These are phyloP conservation scores for Berghia stephanieae DNA, from an alignment of 1,140 invertebrate species.

Conservation along the genomic window DNA sequence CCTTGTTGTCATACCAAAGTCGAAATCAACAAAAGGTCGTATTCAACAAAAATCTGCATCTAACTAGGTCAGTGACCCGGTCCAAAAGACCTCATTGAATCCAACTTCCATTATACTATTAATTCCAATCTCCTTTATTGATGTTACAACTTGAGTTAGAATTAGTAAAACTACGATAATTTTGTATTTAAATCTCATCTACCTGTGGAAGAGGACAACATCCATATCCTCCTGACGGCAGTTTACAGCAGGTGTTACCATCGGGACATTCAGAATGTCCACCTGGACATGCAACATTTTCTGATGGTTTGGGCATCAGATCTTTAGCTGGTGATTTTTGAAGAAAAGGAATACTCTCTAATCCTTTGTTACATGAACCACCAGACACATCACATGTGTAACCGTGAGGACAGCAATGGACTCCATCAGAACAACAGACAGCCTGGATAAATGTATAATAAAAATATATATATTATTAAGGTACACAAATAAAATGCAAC, in stretches of 20 bases:
- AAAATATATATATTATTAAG: too few species aligned
- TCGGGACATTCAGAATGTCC: constrained; percentile 58
- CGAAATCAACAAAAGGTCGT: too few species aligned
- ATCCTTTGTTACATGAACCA: constrained; percentile 30
- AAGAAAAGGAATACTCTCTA: constrained; percentile 35
- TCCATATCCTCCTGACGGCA: constrained; percentile 51
- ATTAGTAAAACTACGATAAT: too few species aligned
- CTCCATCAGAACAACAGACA: constrained; percentile 56
- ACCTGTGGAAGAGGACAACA: constrained; percentile 42
- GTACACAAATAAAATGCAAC: too few species aligned
- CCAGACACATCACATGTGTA: constrained; percentile 37
- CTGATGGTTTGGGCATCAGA: not conserved
- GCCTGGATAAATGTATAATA: constrained; percentile 40
- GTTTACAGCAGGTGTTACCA: constrained; percentile 64
- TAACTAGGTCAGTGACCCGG: too few species aligned
- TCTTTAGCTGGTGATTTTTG: constrained; percentile 35
- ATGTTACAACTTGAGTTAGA: too few species aligned
- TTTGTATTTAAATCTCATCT: constrained; percentile 34
- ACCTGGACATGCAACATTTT: constrained; percentile 44
- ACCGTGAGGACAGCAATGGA: constrained; percentile 57
- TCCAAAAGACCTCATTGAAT: too few species aligned
- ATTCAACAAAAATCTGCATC: too few species aligned
- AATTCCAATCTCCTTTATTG: too few species aligned
- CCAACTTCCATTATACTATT: too few species aligned
- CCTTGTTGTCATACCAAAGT: too few species aligned